phyloP scores from a whole-genome alignment of 2,797 vertebrate genomes.

The Potorous gilbertii region DNA sequence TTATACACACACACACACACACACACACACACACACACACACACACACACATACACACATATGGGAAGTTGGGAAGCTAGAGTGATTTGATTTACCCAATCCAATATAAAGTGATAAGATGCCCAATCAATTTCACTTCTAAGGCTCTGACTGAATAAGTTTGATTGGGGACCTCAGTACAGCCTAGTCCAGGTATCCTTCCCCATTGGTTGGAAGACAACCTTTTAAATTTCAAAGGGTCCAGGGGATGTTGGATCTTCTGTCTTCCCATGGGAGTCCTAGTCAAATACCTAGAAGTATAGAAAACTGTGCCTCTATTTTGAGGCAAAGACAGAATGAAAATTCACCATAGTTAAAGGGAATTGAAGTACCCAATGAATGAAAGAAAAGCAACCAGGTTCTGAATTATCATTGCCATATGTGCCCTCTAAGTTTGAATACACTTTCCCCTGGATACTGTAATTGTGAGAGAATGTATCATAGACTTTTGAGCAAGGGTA shows the following conservation, averaged over 20 bases:
- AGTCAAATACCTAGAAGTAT: not conserved
- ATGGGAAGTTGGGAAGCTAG: no score
- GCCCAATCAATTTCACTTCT: not conserved
- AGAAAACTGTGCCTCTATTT: not conserved
- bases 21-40: no score
- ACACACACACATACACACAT: no score
- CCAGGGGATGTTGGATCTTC: not conserved
- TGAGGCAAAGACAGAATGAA: not conserved
- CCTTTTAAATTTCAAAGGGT: not conserved
- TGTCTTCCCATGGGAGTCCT: not conserved
- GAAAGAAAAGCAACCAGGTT: not conserved
- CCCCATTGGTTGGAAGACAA: not conserved
- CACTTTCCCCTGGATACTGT: not conserved
- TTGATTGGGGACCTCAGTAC: not conserved
- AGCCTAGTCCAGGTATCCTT: not conserved
- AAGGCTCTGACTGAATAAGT: not conserved
- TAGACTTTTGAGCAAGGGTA: not conserved
- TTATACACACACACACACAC: not conserved
- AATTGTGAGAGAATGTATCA: not conserved
- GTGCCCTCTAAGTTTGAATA: not conserved
- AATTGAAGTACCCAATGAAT: not conserved
- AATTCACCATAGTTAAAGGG: not conserved
- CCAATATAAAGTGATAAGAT: not conserved
- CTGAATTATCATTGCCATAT: not conserved
- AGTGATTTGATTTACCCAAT: not conserved